Evolutionary conservation across 2,888 invertebrate genomes (phyloP).

Genomic region (Selenia dentaria): DNA sequence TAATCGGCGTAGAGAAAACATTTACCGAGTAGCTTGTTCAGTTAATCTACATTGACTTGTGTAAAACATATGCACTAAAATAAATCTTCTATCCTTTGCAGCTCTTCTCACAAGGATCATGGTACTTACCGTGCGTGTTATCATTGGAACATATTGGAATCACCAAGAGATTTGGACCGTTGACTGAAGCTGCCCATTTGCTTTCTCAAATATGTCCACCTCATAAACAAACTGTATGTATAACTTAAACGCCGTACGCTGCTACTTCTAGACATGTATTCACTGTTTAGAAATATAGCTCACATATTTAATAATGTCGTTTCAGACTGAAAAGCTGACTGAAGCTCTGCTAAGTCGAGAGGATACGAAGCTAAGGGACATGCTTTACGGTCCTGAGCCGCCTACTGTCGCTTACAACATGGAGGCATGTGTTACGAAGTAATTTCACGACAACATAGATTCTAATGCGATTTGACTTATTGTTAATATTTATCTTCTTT

Average conservation of each 20-base stretch:
- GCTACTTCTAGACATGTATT: no score
- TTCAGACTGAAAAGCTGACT: constrained; percentile 70
- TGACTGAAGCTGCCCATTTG: constrained; percentile 93
- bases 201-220: constrained; percentile 93
- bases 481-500: constrained; percentile 6
- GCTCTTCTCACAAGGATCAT: constrained; percentile 92
- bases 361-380: constrained; percentile 68
- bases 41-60: no score
- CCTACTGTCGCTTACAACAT: constrained; percentile 79
- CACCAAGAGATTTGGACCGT: constrained; percentile 89
- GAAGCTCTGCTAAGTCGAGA: constrained; percentile 74
- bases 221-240: constrained; percentile 85
- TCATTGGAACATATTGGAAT: constrained; percentile 96
- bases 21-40: no score
- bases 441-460: constrained; percentile 6
- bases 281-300: no score
- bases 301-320: no score
- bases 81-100: constrained; percentile 53
- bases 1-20: no score
- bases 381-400: constrained; percentile 76
- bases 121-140: constrained; percentile 92
- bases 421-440: constrained; percentile 53
- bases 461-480: background rate
- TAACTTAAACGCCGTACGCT: no score
- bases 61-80: no score